Percentiles rank a stretch among this genome's conserved stretches.
Evolutionary conservation across 2,888 invertebrate genomes (phyloP).

Genomic region (Athripsodes cinereus): DNA sequence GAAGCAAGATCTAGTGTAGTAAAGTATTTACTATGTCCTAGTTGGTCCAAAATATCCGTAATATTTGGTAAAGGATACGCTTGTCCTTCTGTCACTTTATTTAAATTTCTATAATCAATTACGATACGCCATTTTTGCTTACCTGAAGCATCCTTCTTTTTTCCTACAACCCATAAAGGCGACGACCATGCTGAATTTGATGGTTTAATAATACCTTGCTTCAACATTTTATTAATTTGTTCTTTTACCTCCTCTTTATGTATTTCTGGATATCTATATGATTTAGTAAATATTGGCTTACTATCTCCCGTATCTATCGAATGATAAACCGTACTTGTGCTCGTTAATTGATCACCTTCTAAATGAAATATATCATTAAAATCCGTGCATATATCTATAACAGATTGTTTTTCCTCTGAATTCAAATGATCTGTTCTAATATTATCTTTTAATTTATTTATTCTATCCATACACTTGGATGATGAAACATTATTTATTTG

Average conservation of each 20-base stretch:
- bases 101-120: constrained; percentile 35
- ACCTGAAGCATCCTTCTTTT: constrained; percentile 33
- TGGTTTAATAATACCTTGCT: constrained; percentile 31
- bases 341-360: constrained; percentile 26
- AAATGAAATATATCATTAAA: constrained; percentile 30
- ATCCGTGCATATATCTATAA: constrained; percentile 26
- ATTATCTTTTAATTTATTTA: constrained; percentile 16
- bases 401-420: constrained; percentile 25
- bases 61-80: constrained; percentile 35
- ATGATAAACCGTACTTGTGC: constrained; percentile 18
- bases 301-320: constrained; percentile 6
- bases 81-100: constrained; percentile 34
- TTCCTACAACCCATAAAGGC: constrained; percentile 30
- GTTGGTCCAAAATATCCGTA: constrained; percentile 33
- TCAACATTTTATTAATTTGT: constrained; percentile 31
- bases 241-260: constrained; percentile 33
- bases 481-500: not conserved
- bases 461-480: constrained; percentile 3
- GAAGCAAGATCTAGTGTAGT: constrained; percentile 32
- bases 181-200: constrained; percentile 30
- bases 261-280: constrained; percentile 33
- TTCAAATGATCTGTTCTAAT: constrained; percentile 27
- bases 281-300: constrained; percentile 32
- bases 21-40: constrained; percentile 34
- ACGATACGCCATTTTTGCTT: constrained; percentile 33